Conservation (phyloP, 2,113 vertebrate species). For the Otus sunia region DNA sequence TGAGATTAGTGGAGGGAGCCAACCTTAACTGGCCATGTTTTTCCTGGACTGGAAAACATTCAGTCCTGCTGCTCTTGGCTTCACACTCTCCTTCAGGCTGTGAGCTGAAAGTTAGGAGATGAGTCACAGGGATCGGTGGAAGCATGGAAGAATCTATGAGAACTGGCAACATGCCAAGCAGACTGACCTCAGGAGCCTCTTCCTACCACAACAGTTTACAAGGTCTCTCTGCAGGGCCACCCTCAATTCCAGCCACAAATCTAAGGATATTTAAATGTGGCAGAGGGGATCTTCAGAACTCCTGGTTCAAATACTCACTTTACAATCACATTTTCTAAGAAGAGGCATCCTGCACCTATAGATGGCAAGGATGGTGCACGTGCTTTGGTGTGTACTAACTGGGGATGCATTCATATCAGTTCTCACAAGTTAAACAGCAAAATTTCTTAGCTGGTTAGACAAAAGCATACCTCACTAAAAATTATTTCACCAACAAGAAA, state of each 20-base stretch:
- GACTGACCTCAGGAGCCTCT: neutral
- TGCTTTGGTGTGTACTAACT: neutral
- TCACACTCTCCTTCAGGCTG: neutral
- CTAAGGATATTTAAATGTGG: neutral
- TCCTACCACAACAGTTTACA: neutral
- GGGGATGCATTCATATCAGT: neutral
- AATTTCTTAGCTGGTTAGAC: neutral
- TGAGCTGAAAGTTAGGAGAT: neutral
- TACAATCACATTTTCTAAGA: neutral
- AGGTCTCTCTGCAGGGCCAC: neutral
- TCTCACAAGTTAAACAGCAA: neutral
- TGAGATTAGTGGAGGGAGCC: neutral
- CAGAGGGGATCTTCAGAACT: neutral
- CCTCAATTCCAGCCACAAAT: neutral
- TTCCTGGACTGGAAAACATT: conserved; percentile 9
- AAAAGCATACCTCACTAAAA: neutral
- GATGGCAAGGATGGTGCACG: neutral
- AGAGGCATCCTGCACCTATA: neutral
- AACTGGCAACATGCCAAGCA: neutral
- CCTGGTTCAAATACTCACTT: neutral
- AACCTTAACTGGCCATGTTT: neutral
- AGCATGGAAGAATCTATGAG: neutral
- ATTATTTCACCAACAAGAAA: neutral
- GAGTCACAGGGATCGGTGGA: neutral
- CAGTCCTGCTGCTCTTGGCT: conserved; percentile 8